Conservation (phyloP, 64 coral and sea anemone species). For the Catalaphyllia jardinei region DNA sequence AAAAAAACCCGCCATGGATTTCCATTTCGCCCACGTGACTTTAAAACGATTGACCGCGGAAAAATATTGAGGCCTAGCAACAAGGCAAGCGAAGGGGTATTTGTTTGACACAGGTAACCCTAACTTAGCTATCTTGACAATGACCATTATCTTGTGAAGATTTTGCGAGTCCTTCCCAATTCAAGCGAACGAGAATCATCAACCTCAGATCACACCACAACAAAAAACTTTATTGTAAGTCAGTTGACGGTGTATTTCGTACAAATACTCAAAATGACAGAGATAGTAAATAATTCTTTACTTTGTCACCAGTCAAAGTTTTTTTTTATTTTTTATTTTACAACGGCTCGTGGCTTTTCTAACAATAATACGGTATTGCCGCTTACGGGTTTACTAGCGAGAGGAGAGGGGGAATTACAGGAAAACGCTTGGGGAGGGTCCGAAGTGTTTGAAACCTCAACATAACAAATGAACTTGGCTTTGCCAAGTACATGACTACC, state of each 20-base stretch:
- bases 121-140: too few species aligned
- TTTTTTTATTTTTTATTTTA: constrained; percentile 37
- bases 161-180: too few species aligned
- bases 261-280: constrained; percentile 50
- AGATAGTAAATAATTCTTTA: constrained; percentile 39
- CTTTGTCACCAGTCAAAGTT: not conserved
- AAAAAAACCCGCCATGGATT: too few species aligned
- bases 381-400: not conserved
- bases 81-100: too few species aligned
- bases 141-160: too few species aligned
- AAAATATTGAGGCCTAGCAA: too few species aligned
- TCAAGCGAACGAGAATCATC: too few species aligned
- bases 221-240: constrained; percentile 40
- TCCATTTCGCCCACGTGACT: too few species aligned
- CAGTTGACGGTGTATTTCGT: constrained; percentile 31
- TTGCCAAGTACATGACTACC: constrained; percentile 11
- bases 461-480: constrained; percentile 4
- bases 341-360: constrained; percentile 5
- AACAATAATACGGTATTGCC: not conserved
- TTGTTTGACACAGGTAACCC: too few species aligned
- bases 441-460: not conserved
- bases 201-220: constrained; percentile 19
- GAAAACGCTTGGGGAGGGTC: not conserved
- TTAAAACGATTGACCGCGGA: too few species aligned
- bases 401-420: not conserved